Percentiles rank a stretch among this genome's conserved stretches.
These are phyloP conservation scores for Pheosia tremula DNA, from an alignment of 2,888 invertebrate genomes.

Conservation along the genomic window DNA sequence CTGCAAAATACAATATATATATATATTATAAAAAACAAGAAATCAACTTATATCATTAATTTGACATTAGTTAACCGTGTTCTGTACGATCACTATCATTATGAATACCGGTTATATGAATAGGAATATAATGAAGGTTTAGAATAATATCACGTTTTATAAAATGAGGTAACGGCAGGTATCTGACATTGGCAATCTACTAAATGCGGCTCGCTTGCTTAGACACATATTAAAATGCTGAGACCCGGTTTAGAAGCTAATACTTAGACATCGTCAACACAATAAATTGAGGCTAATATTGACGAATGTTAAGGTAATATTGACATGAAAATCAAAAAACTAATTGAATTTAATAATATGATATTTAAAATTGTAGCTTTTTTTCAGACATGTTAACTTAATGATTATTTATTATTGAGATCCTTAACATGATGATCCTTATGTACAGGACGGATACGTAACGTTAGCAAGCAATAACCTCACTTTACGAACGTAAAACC, in stretches of 20 bases:
- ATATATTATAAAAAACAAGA: too few relatives aligned
- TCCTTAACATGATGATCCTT: too few relatives aligned
- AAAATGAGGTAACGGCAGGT: background rate
- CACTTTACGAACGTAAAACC: background rate
- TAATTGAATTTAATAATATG: too few relatives aligned
- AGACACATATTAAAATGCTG: background rate
- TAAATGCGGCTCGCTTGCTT: background rate
- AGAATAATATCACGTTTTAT: background rate
- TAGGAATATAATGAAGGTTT: too few relatives aligned
- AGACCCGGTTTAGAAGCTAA: background rate
- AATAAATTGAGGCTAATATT: background rate
- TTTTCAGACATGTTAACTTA: too few relatives aligned
- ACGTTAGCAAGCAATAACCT: too few relatives aligned
- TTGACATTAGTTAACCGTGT: too few relatives aligned
- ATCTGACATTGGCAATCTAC: background rate
- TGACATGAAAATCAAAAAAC: too few relatives aligned
- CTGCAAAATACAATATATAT: background rate
- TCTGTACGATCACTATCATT: background rate
- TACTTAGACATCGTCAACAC: background rate
- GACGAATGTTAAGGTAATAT: background rate
- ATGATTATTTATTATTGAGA: too few relatives aligned
- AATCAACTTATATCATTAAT: too few relatives aligned
- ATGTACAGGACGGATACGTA: too few relatives aligned
- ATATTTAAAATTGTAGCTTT: too few relatives aligned
- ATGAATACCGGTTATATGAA: background rate